Conservation (phyloP, 2,888 invertebrate species). For the Patella pellucida region DNA sequence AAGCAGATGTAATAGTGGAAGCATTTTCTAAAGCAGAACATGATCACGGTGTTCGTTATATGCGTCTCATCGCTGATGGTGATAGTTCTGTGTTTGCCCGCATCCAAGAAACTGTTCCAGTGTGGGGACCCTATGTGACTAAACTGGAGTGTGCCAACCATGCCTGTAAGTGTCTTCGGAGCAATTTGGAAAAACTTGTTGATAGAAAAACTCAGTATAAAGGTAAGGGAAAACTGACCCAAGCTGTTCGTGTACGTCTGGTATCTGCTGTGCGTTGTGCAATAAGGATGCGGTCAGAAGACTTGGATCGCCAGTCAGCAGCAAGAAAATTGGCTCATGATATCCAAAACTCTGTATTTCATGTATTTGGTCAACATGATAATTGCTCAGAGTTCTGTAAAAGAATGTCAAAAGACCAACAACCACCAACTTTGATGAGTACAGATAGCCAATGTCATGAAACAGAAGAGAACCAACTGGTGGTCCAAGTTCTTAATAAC, state of each 20-base stretch:
- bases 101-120: slow-evolving; percentile 19
- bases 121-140: slow-evolving; percentile 24
- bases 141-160: slow-evolving; percentile 33
- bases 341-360: slow-evolving; percentile 31
- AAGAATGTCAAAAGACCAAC: slow-evolving; percentile 1
- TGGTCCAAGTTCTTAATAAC: slow-evolving; percentile 9
- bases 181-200: slow-evolving; percentile 25
- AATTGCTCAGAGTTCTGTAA: slow-evolving; percentile 32
- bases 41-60: slow-evolving; percentile 33
- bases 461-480: background rate
- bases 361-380: slow-evolving; percentile 33
- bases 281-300: slow-evolving; percentile 26
- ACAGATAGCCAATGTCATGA: background rate
- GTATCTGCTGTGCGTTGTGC: slow-evolving; percentile 34
- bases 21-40: slow-evolving; percentile 33
- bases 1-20: slow-evolving; percentile 34
- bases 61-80: slow-evolving; percentile 32
- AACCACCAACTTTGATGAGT: background rate
- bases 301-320: slow-evolving; percentile 2
- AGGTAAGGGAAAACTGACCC: slow-evolving; percentile 23
- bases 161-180: slow-evolving; percentile 26
- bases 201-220: slow-evolving; percentile 19
- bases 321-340: slow-evolving; percentile 27
- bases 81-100: slow-evolving; percentile 32
- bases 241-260: slow-evolving; percentile 19